phyloP scores from a whole-genome alignment of 2,113 vertebrate species.

The Alouatta palliata region DNA sequence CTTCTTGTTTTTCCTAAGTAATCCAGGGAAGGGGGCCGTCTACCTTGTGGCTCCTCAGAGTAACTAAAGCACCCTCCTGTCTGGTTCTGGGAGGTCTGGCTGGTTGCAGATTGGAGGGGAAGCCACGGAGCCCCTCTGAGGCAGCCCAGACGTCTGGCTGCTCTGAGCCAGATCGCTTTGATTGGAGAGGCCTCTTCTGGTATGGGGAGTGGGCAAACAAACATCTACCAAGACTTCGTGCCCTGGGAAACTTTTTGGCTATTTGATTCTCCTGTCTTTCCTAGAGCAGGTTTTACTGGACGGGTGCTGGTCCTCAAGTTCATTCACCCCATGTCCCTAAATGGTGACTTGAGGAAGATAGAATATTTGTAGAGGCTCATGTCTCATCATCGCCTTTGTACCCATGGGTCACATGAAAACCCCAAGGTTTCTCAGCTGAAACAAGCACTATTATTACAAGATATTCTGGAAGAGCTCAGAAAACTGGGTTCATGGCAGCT shows the following conservation, averaged over 20 bases:
- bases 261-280: not conserved
- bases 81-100: not conserved
- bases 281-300: not conserved
- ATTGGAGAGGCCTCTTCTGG: not conserved
- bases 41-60: not conserved
- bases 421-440: not conserved
- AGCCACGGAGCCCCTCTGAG: not conserved
- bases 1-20: not conserved
- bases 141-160: not conserved
- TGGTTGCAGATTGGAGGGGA: not conserved
- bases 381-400: not conserved
- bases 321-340: not conserved
- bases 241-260: not conserved
- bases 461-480: constrained; percentile 72
- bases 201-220: not conserved
- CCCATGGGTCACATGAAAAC: not conserved
- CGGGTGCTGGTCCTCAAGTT: not conserved
- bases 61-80: not conserved
- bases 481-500: constrained; percentile 68
- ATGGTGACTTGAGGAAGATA: not conserved
- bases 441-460: constrained; percentile 64
- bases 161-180: not conserved
- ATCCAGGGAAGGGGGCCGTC: not conserved
- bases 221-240: not conserved
- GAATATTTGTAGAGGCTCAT: not conserved